phyloP scores from a whole-genome alignment of 2,113 vertebrate species.

The Phyllopteryx taeniolatus region DNA sequence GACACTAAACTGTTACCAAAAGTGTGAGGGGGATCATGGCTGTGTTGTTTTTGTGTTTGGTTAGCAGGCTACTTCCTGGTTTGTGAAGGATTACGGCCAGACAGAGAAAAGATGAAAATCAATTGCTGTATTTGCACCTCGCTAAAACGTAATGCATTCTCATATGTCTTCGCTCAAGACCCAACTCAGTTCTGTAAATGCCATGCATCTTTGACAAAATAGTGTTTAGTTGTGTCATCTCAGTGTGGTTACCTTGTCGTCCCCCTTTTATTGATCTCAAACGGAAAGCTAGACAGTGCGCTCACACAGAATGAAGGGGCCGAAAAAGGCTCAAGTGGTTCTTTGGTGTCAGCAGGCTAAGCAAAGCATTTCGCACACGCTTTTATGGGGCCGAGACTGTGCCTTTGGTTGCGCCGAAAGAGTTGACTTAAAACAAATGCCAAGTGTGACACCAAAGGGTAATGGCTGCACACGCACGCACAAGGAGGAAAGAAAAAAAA shows the following conservation, averaged over 20 bases:
- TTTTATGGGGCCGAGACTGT: constrained; percentile 59
- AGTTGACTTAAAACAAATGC: constrained; percentile 65
- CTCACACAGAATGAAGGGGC: constrained; percentile 50
- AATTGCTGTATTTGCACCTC: neutral
- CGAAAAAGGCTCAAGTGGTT: constrained; percentile 65
- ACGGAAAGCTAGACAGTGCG: constrained; percentile 65
- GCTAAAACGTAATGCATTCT: neutral
- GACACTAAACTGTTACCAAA: no score
- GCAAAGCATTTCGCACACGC: constrained; percentile 58
- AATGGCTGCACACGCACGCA: constrained; percentile 49
- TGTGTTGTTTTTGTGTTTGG: neutral
- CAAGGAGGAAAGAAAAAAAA: constrained; percentile 1
- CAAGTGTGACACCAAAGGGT: constrained; percentile 66
- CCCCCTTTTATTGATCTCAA: constrained; percentile 63
- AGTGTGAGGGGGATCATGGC: no score
- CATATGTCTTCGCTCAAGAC: neutral
- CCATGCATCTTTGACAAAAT: neutral
- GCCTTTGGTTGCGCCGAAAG: constrained; percentile 59
- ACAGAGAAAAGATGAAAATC: neutral
- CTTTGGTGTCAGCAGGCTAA: constrained; percentile 70
- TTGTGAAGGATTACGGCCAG: neutral
- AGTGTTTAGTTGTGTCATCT: constrained; percentile 21
- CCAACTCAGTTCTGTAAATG: neutral
- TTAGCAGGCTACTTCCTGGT: neutral
- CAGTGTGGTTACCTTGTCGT: constrained; percentile 46